A percentile compares a stretch with the other conserved stretches of the same genome.
Evolutionary conservation across 2,113 vertebrate species (phyloP).

Genomic region (Dermatemys mawii): DNA sequence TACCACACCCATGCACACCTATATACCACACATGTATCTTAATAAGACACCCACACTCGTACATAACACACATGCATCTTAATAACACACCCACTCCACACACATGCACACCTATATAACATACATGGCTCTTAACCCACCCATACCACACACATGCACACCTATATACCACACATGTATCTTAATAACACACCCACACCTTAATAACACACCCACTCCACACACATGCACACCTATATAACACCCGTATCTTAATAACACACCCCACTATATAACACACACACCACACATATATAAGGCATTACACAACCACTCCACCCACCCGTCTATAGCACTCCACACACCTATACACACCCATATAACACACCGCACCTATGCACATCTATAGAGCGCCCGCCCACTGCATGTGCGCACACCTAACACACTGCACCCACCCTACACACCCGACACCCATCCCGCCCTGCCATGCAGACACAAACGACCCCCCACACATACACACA

Average conservation of each 20-base stretch:
- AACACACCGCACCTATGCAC: too few species aligned
- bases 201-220: neutral
- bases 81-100: neutral
- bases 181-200: accelerated
- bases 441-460: accelerated
- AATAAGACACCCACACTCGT: too few species aligned
- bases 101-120: neutral
- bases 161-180: neutral
- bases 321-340: too few species aligned
- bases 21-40: too few species aligned
- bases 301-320: too few species aligned
- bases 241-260: neutral
- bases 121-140: too few species aligned
- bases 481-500: neutral
- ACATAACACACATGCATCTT: accelerated
- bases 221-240: accelerated
- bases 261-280: too few species aligned
- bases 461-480: accelerated
- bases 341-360: too few species aligned
- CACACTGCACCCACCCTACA: neutral
- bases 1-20: too few species aligned
- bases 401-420: too few species aligned
- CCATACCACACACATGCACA: neutral
- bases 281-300: too few species aligned
- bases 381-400: too few species aligned